phyloP scores from a whole-genome alignment of 2,797 vertebrate species.

The Kryptopterus vitreolus region DNA sequence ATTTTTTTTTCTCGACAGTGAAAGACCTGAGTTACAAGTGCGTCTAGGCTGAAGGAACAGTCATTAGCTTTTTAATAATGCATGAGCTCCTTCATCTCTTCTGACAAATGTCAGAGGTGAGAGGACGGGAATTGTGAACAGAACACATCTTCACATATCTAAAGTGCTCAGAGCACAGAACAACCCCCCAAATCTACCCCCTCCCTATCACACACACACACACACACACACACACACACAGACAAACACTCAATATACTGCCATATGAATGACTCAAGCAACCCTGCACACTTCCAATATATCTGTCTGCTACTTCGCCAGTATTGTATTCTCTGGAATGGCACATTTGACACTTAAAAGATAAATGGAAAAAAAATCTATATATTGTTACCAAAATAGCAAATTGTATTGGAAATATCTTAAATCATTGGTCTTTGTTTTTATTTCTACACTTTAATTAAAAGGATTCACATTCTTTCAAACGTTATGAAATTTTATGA shows the following conservation, averaged over 20 bases:
- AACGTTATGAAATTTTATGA: slow-evolving; percentile 56
- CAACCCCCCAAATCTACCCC: neutral
- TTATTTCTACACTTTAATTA: slow-evolving; percentile 53
- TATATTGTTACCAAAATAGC: slow-evolving; percentile 51
- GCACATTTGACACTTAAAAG: slow-evolving; percentile 14
- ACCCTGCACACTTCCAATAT: neutral
- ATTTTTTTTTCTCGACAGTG: slow-evolving; percentile 39
- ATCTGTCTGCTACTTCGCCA: slow-evolving; percentile 9
- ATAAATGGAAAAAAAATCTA: neutral
- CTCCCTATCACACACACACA: slow-evolving; percentile 13
- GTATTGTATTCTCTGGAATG: slow-evolving; percentile 3
- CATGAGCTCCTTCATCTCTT: slow-evolving; percentile 62
- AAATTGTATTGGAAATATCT: slow-evolving; percentile 14
- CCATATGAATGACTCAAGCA: slow-evolving; percentile 22
- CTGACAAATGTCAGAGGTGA: slow-evolving; percentile 68
- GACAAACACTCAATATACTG: slow-evolving; percentile 22
- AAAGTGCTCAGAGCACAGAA: slow-evolving; percentile 27
- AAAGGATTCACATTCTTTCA: slow-evolving; percentile 58
- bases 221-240: neutral
- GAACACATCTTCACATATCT: slow-evolving; percentile 41
- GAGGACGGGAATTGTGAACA: slow-evolving; percentile 51
- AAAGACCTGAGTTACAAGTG: slow-evolving; percentile 36
- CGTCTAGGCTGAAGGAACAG: slow-evolving; percentile 43
- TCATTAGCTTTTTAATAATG: slow-evolving; percentile 64
- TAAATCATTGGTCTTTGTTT: slow-evolving; percentile 30